Evolutionary conservation across 2,797 vertebrate species (phyloP), one percentile per base, ranked within the genome.

Genomic region (Sciurus carolinensis): DNA sequence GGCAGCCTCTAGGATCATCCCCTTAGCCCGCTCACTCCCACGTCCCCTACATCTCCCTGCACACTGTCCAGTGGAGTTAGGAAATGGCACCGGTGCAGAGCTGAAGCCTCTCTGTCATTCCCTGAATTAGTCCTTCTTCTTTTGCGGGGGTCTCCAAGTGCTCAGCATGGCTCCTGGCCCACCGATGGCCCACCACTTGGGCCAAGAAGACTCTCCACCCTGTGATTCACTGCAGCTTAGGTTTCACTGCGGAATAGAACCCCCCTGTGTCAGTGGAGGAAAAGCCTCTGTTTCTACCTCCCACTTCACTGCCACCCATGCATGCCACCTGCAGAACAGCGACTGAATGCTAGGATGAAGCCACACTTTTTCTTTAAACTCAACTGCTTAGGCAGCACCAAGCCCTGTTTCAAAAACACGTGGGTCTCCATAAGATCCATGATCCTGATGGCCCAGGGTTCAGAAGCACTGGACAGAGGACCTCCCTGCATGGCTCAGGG

Each of bases 41-140:
- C 64, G 39, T 24, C 20, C 57, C 20, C 66, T 22, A 24, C 17
- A 18, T 44, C 18, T 36, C 5, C 54, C 47, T 18, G 24, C 4
- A 13, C 14, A 33, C 39, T 4, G 1, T 50, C 39, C 42, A 71
- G 22, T 33, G 83, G 3, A 28, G 39, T 59, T 83, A 36, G 24
- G 3, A 9, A 52, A 26, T 54, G 22, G 3, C 5, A 52, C 0
- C 81, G 11, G 8, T 15, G 3, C 0, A 1, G 1, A 26, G 3
- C 28, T 79, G 15, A 24, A 1, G 3, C 42, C 66, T 83, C 28
- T 87, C 54, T 42, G 47, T 12, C n/a, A 36, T 20, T 64, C 10
- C 11, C 17, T 11, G 7, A 42, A 28, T 20, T 26, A 50, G 24
- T 10, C 13, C 9, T 17, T 87, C 44, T 50, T 30, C 26, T 47